Conservation (phyloP, 1,140 invertebrate genomes). For the Drosophila sucinea region DNA sequence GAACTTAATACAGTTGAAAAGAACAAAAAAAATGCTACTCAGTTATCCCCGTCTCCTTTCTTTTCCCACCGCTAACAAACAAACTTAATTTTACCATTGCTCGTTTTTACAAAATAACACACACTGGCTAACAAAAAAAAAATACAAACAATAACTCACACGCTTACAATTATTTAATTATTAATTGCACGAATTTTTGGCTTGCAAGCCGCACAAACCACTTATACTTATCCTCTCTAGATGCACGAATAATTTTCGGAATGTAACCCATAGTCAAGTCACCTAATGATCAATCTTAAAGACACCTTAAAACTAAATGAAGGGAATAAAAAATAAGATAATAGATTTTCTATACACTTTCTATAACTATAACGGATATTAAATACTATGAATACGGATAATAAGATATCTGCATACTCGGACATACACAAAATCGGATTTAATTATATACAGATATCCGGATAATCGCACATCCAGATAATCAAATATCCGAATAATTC, state of each 20-base stretch:
- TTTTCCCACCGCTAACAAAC: background rate
- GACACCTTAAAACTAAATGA: background rate
- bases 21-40: constrained; percentile 48
- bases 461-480: too few relatives aligned
- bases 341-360: too few relatives aligned
- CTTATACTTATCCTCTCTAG: background rate
- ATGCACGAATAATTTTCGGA: background rate
- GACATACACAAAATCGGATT: too few relatives aligned
- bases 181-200: background rate
- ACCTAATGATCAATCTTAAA: background rate
- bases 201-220: background rate
- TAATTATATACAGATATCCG: too few relatives aligned
- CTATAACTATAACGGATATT: too few relatives aligned
- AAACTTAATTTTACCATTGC: constrained; percentile 19
- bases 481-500: too few relatives aligned
- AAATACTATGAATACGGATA: too few relatives aligned
- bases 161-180: background rate
- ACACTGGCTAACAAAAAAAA: background rate
- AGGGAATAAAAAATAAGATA: too few relatives aligned
- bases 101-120: constrained; percentile 8
- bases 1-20: background rate
- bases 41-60: constrained; percentile 21
- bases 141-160: background rate
- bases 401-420: too few relatives aligned
- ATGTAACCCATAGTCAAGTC: background rate